Conservation (phyloP, 2,113 vertebrate genomes). For the Crotalus horridus region DNA sequence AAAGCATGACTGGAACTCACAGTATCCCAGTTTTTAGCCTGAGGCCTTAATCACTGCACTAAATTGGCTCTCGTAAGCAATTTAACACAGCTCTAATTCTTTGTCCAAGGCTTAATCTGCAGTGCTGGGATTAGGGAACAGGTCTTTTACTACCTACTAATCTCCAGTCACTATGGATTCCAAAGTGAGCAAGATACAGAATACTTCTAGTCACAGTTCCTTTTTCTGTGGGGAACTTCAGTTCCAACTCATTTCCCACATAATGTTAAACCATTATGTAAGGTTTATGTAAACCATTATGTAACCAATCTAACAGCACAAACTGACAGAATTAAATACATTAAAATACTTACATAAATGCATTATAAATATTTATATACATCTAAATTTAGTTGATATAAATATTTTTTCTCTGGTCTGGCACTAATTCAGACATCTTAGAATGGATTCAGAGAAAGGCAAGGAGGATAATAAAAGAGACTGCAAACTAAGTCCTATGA, state of each 20-base stretch:
- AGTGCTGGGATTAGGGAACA: background rate
- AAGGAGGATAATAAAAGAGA: background rate
- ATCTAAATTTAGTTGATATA: background rate
- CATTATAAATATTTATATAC: background rate
- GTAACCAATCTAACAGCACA: background rate
- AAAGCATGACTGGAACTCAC: background rate
- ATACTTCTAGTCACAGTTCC: background rate
- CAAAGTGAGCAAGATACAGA: background rate
- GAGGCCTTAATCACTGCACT: background rate
- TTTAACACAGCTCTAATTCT: background rate
- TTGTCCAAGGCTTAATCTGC: background rate
- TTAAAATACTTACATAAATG: background rate
- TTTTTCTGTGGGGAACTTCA: background rate
- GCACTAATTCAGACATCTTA: background rate
- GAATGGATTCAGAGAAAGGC: background rate
- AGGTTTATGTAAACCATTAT: background rate
- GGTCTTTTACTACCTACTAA: background rate
- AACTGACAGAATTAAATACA: background rate
- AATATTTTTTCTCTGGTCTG: background rate
- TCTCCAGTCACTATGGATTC: background rate
- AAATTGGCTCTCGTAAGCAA: background rate
- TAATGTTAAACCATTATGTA: background rate
- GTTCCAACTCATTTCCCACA: background rate
- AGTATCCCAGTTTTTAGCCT: background rate
- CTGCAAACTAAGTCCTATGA: background rate